phyloP scores from a whole-genome alignment of 2,797 vertebrate species.

The Labeo calbasu region DNA sequence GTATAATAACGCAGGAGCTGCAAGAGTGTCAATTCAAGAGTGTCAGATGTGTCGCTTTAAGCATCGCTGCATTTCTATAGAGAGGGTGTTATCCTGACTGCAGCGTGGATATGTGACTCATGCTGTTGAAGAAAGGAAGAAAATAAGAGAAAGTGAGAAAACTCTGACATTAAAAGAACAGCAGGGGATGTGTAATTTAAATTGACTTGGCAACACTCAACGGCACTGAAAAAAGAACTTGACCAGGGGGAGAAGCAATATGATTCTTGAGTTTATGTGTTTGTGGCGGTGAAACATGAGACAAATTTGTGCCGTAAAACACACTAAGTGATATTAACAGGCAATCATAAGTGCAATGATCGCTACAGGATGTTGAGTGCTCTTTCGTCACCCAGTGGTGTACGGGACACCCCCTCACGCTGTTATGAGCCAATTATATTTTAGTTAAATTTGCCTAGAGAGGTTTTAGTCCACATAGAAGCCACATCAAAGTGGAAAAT shows the following conservation, averaged over 20 bases:
- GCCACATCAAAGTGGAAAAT: neutral
- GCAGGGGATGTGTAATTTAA: conserved; percentile 42
- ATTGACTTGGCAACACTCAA: conserved; percentile 17
- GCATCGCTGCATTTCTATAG: conserved; percentile 18
- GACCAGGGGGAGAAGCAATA: conserved; percentile 32
- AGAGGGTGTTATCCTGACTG: conserved; percentile 5
- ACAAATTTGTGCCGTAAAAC: neutral
- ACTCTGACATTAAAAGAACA: conserved; percentile 44
- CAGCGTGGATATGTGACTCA: conserved; percentile 37
- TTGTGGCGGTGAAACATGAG: neutral
- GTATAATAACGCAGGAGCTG: conserved; percentile 25
- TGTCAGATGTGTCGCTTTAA: conserved; percentile 20
- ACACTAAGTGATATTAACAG: conserved; percentile 16
- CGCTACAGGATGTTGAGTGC: conserved; percentile 23
- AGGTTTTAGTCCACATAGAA: neutral
- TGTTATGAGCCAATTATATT: conserved; percentile 7
- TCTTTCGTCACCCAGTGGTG: conserved; percentile 12
- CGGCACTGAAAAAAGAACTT: conserved; percentile 10
- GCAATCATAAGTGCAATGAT: conserved; percentile 16
- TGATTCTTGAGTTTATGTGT: conserved; percentile 7
- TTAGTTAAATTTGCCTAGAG: neutral
- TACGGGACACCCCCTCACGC: neutral
- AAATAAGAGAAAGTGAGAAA: conserved; percentile 21
- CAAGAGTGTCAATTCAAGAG: neutral
- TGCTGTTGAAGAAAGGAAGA: conserved; percentile 4